Evolutionary conservation across 2,113 vertebrate species (phyloP).

Genomic region (Sceloporus undulatus): DNA sequence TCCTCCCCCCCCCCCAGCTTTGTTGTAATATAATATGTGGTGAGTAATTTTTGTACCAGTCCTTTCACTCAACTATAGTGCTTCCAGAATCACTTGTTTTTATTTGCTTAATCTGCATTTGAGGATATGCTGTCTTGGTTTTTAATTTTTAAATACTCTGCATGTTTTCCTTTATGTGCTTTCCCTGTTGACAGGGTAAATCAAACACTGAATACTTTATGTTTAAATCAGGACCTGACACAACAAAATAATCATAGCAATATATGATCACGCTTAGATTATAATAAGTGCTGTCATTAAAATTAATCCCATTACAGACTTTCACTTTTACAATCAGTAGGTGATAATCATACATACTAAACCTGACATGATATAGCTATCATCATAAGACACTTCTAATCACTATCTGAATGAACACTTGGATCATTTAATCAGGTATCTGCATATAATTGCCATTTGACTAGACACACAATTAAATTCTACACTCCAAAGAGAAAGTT

Average conservation of each 20-base stretch:
- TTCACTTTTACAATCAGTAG: conserved; percentile 65
- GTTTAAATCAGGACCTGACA: conserved; percentile 53
- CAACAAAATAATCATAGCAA: conserved; percentile 65
- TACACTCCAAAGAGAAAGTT: conserved; percentile 69
- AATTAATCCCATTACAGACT: conserved; percentile 58
- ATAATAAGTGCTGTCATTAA: conserved; percentile 43
- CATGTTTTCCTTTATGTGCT: conserved; percentile 34
- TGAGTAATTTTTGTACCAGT: background rate
- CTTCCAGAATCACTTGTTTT: background rate
- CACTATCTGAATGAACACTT: conserved; percentile 63
- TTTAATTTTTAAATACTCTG: background rate
- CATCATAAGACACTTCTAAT: conserved; percentile 61
- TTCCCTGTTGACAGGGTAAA: conserved; percentile 33
- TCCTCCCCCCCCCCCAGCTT: background rate
- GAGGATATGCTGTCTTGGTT: background rate
- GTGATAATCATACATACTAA: conserved; percentile 63
- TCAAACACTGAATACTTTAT: conserved; percentile 41
- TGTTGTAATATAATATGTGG: conserved; percentile 20
- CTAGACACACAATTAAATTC: conserved; percentile 66
- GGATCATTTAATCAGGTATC: conserved; percentile 71
- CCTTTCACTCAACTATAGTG: background rate
- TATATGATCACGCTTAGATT: conserved; percentile 48
- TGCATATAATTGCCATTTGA: conserved; percentile 72
- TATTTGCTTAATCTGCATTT: background rate
- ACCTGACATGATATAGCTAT: conserved; percentile 55